A percentile compares a stretch with the other conserved stretches of the same genome.
These are phyloP conservation scores for Tupiocoris notatus DNA, from an alignment of 2,888 invertebrate genomes.

Conservation along the genomic window DNA sequence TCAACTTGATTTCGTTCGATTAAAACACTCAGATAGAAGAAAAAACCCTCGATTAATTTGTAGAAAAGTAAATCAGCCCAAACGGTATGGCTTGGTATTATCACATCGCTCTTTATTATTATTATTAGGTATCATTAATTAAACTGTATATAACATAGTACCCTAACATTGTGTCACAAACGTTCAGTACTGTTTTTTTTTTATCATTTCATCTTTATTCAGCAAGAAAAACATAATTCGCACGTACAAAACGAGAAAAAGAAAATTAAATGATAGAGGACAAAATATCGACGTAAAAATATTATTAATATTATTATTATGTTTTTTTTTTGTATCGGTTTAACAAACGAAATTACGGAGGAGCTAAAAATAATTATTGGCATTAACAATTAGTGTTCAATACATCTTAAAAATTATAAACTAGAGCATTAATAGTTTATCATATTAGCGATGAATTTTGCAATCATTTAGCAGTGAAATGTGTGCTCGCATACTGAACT, in stretches of 20 bases:
- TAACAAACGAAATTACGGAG: constrained; percentile 6
- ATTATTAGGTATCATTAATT: constrained; percentile 10
- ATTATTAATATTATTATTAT: background rate
- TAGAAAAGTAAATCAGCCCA: constrained; percentile 15
- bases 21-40: background rate
- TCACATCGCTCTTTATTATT: constrained; percentile 26
- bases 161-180: background rate
- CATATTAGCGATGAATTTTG: constrained; percentile 12
- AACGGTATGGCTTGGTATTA: constrained; percentile 28
- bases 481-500: constrained; percentile 3
- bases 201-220: background rate
- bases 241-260: constrained; percentile 4
- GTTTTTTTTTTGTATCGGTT: constrained; percentile 13
- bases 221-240: background rate
- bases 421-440: constrained; percentile 30
- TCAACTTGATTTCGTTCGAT: constrained; percentile 4
- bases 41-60: background rate
- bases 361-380: constrained; percentile 24
- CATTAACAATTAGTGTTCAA: constrained; percentile 10
- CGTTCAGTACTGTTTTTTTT: constrained; percentile 11
- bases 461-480: background rate
- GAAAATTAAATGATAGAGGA: constrained; percentile 4
- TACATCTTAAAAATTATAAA: constrained; percentile 28
- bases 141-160: constrained; percentile 5
- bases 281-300: constrained; percentile 1